These are phyloP conservation scores for Heteromormyrus szaboi DNA, from an alignment of 2,797 vertebrate genomes.

Conservation along the genomic window DNA sequence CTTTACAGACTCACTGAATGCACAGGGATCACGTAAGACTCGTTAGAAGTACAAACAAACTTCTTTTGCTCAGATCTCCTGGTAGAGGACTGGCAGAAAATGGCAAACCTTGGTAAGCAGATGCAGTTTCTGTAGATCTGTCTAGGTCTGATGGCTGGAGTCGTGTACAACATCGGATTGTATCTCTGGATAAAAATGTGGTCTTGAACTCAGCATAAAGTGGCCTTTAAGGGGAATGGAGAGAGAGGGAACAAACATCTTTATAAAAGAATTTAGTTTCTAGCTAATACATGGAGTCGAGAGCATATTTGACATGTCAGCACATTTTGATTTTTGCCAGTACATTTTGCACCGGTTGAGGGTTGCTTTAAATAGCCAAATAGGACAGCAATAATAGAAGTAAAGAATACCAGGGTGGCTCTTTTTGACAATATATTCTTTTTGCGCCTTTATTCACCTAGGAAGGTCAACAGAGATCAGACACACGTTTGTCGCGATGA, in stretches of 20 bases:
- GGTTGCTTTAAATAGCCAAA: not conserved
- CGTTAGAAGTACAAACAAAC: not conserved
- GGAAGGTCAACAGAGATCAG: not conserved
- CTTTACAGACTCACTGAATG: not conserved
- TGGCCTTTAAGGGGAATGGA: not conserved
- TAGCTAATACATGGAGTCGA: not conserved
- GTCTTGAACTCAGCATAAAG: not conserved
- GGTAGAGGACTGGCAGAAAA: not conserved
- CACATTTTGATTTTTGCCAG: not conserved
- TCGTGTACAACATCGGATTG: not conserved
- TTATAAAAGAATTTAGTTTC: not conserved
- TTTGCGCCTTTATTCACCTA: not conserved
- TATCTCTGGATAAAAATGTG: not conserved
- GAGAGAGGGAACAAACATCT: not conserved
- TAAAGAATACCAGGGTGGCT: not conserved
- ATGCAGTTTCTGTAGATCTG: not conserved
- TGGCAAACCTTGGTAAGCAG: not conserved
- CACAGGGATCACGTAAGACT: not conserved
- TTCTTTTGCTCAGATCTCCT: not conserved
- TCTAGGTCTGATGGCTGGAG: not conserved
- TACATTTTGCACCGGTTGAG: not conserved
- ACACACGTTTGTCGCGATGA: not conserved
- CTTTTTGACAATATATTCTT: not conserved
- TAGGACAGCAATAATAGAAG: not conserved
- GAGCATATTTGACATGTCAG: not conserved